Evolutionary conservation across 1,140 invertebrate species (phyloP), one percentile per base, ranked within the genome.

Genomic region (Lordiphosa collinella): DNA sequence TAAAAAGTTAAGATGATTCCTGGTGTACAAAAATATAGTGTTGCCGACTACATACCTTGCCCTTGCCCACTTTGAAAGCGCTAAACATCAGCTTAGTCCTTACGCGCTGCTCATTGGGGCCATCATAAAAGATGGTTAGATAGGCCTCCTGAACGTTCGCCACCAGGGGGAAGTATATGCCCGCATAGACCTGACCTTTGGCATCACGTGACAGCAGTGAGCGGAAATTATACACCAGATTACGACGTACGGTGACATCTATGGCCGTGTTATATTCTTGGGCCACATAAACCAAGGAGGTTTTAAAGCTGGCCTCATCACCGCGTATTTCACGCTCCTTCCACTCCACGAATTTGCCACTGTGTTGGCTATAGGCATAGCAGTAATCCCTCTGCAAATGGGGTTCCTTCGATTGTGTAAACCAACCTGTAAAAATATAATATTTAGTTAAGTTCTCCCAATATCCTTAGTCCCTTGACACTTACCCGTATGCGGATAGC

Each of bases 151-250:
- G 89, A 22, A 91, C 89, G 43, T 92, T 91, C 43, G 92, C 89
- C 43, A 92, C 88, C 9, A 94, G 86, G 11, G 94, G 93, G 82
- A 97, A 96, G 89, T 97, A 97, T 46, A 97, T 90, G 5, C 96
- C 96, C 51, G 96, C 95, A 6, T 92, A 91, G 3, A 96, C 90
- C 49, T 94, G 92, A 29, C 95, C 95, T 70, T 96, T 95, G 40
- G 92, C 92, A 82, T 96, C 93, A 35, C 96, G 92, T 7, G 94
- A 92, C 14, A 97, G 89, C 4, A 96, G 90, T 82, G 95, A 96
- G 69, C 95, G 89, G 89, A 97, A 97, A 78, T 95, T 94, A 88
- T 97, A 97, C 12, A 96, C 94, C 60, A 97, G 90, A 89, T 97
- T 97, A 67, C 96, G 92, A 55, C 96, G 92, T 89, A 97, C 96